A percentile compares a stretch with the other conserved stretches of the same genome.
Conservation (phyloP, 2,888 invertebrate species). For the Metacarcinus magister region DNA sequence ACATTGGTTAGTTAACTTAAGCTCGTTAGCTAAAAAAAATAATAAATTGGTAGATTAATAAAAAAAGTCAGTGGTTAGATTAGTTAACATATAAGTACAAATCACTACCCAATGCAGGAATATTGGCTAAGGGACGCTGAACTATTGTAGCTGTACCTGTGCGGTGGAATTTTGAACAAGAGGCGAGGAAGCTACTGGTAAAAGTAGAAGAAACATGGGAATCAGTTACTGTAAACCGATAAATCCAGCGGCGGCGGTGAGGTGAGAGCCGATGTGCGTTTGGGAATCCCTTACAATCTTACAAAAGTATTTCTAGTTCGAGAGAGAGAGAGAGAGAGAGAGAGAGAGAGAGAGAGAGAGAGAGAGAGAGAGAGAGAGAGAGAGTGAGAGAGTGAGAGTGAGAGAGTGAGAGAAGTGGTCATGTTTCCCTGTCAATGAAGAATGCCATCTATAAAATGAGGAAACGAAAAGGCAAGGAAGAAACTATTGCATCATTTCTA, state of each 20-base stretch:
- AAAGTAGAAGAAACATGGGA: neutral
- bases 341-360: too few relatives aligned
- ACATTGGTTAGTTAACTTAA: too few relatives aligned
- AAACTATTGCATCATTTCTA: neutral
- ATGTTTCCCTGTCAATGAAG: neutral
- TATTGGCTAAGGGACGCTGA: neutral
- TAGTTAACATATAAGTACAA: neutral
- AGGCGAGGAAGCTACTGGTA: neutral
- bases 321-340: neutral
- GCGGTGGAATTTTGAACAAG: slow-evolving; percentile 1
- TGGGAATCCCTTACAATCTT: neutral
- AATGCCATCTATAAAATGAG: neutral
- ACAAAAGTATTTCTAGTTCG: neutral
- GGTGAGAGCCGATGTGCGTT: neutral
- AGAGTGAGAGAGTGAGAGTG: too few relatives aligned
- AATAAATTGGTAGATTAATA: too few relatives aligned
- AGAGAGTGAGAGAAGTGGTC: neutral
- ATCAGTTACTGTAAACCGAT: slow-evolving; percentile 36
- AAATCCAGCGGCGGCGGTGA: slow-evolving; percentile 18
- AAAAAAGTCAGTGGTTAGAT: too few relatives aligned
- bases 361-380: too few relatives aligned
- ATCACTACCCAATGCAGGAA: neutral
- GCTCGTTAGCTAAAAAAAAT: too few relatives aligned
- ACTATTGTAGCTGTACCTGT: neutral
- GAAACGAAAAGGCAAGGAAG: neutral